Percentiles rank a stretch among this genome's conserved stretches.
Conservation (phyloP, 2,797 vertebrate species). For the Sardinella longiceps region DNA sequence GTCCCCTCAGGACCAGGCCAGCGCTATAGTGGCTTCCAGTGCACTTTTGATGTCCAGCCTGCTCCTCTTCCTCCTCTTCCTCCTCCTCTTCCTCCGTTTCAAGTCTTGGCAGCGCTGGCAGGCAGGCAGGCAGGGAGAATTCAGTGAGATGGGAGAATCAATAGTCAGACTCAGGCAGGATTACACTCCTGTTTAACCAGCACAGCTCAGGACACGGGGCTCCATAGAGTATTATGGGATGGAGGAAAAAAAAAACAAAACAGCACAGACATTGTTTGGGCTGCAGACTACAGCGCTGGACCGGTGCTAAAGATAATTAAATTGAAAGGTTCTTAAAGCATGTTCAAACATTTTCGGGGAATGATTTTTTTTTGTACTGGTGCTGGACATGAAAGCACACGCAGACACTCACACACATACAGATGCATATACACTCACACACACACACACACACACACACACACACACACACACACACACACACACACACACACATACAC, state of each 20-base stretch:
- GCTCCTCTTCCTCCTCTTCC: neutral
- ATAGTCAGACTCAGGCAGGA: slow-evolving; percentile 6
- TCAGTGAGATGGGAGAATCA: neutral
- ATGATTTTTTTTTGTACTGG: neutral
- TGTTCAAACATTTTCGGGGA: neutral
- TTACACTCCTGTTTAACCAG: slow-evolving; percentile 13
- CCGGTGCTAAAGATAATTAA: neutral
- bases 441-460: neutral
- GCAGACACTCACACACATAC: neutral
- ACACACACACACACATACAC: neutral
- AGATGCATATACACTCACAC: too few species aligned
- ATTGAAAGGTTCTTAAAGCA: neutral
- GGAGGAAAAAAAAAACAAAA: neutral
- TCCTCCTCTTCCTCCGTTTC: neutral
- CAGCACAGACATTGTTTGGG: neutral
- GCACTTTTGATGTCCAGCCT: neutral
- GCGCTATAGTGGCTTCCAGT: neutral
- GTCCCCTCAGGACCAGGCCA: neutral
- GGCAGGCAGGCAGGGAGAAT: neutral
- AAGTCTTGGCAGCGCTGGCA: neutral
- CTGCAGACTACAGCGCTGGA: neutral
- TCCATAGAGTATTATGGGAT: neutral
- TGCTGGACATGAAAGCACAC: neutral
- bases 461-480: neutral
- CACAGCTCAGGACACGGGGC: neutral